Evolutionary conservation across 1,140 invertebrate genomes (phyloP).

Genomic region (Cheumatopsyche charites): DNA sequence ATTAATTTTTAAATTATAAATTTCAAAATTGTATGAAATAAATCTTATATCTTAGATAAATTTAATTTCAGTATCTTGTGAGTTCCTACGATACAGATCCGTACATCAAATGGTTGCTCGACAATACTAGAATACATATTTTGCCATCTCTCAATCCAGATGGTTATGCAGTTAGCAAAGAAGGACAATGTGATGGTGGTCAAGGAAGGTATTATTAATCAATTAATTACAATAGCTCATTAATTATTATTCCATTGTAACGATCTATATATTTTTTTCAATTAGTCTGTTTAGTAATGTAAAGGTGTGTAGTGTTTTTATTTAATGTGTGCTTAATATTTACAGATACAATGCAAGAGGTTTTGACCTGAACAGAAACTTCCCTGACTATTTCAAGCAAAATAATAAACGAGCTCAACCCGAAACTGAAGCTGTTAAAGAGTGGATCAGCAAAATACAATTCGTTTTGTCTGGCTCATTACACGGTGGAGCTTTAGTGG

Average conservation of each 20-base stretch:
- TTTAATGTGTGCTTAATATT: no score
- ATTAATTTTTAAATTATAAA: conserved; percentile 49
- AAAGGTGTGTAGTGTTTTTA: neutral
- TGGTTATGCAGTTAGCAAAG: conserved; percentile 84
- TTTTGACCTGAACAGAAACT: conserved; percentile 90
- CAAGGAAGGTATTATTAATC: conserved; percentile 69
- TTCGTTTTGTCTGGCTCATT: conserved; percentile 91
- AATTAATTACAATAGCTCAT: no score
- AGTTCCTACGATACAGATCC: conserved; percentile 80
- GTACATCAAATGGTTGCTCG: conserved; percentile 83
- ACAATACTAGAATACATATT: conserved; percentile 90
- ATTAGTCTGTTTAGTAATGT: no score
- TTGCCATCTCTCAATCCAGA: conserved; percentile 94
- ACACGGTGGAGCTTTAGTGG: conserved; percentile 90
- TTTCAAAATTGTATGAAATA: neutral
- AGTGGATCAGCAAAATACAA: conserved; percentile 90
- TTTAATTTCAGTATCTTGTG: conserved; percentile 74
- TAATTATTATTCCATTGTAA: no score
- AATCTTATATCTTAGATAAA: neutral
- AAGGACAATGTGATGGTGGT: conserved; percentile 85
- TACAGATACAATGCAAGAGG: conserved; percentile 83
- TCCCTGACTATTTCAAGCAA: conserved; percentile 90
- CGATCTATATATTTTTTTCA: no score
- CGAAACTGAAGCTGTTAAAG: conserved; percentile 93
- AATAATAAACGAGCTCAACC: conserved; percentile 86